Evolutionary conservation across 2,113 vertebrate species (phyloP).

Genomic region (Corynorhinus townsendii): DNA sequence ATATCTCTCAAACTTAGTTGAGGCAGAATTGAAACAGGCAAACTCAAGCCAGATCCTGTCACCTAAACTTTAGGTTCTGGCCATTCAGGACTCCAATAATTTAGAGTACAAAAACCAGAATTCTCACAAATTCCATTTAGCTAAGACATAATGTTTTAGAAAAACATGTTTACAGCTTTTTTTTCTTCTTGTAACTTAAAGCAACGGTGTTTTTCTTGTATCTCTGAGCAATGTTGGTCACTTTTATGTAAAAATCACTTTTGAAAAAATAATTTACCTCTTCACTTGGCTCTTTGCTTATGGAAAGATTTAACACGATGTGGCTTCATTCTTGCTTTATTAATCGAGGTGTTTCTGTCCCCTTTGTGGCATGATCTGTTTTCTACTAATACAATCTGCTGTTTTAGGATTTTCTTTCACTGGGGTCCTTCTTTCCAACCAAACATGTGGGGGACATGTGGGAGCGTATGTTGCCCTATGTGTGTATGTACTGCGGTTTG

Average conservation of each 20-base stretch:
- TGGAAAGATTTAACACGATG: conserved; percentile 60
- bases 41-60: neutral
- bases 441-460: neutral
- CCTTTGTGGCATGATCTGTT: conserved; percentile 61
- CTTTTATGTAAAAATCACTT: conserved; percentile 14
- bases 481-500: neutral
- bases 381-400: conserved; percentile 74
- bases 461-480: neutral
- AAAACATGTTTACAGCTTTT: conserved; percentile 32
- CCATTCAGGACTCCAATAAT: neutral
- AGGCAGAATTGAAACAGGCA: neutral
- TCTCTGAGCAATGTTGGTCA: neutral
- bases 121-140: neutral
- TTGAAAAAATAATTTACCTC: conserved; percentile 26
- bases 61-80: neutral
- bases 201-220: neutral
- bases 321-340: conserved; percentile 66
- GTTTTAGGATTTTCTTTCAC: conserved; percentile 71
- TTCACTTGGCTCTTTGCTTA: conserved; percentile 61
- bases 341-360: conserved; percentile 66
- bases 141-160: conserved; percentile 32
- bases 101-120: neutral
- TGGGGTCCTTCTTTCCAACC: conserved; percentile 39
- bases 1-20: neutral
- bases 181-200: conserved; percentile 16